Base-by-base conservation (phyloP, 2,113 vertebrate genomes). In the Gallinago paraguaiae region DNA sequence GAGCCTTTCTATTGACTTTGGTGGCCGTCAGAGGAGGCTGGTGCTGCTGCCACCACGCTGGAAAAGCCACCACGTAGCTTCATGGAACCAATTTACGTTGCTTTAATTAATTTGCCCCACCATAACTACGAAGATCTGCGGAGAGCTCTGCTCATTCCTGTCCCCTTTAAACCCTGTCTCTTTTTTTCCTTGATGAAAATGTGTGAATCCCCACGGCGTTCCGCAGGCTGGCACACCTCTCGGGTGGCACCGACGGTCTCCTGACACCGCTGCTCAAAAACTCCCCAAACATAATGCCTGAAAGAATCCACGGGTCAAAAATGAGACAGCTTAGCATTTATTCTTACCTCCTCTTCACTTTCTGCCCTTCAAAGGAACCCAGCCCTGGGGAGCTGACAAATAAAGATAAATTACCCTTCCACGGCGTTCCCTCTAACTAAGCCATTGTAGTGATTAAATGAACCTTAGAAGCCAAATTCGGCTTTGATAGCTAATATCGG, bases 341-440 rank as follows among this genome's bases (percentile, higher is more conserved):
- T 88, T 95, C 96, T 84, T 91, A 77, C 90, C 92, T 95, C 90
- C 81, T 85, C 37, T 92, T 97, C 92, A 74, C 92, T 96, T 92
- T 82, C 10, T 96, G 96, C 81, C 97, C 97, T 98, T 98, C 94
- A 92, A 88, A 92, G 94, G 94, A 95, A 91, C 84, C 84, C 86
- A 17, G 60, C 94, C 53, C 84, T 33, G 48, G 90, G 96, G 93
- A 97, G 79, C 93, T 97, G 97, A 96, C 97, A 98, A 97, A 97
- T 98, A 90, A 98, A 98, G 97, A 98, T 95, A 95, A 97, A 97
- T 98, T 76, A 84, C 96, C 92, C 61, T 83, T 91, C 93, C 48
- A 39, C 93, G 67, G 91, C 5, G 1, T 86, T 97, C 96, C 93
- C 86, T 95, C 95, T 96, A 97, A 97, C 95, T 88, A 94, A 96